Conservation (phyloP, 2,797 vertebrate species). For the Alauda arvensis region DNA sequence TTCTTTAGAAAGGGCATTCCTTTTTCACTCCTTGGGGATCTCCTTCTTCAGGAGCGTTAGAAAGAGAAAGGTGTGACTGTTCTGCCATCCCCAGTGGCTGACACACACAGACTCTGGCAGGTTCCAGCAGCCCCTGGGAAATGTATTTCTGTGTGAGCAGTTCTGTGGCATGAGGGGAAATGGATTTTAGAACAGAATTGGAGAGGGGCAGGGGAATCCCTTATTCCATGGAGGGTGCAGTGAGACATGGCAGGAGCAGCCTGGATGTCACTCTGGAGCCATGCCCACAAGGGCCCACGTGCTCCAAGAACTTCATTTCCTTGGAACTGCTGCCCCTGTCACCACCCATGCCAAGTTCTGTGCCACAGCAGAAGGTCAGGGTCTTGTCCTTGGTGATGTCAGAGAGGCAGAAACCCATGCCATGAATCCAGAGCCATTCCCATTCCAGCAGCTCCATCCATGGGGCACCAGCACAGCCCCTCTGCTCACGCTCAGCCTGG, state of each 20-base stretch:
- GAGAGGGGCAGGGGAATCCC: background rate
- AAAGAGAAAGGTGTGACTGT: background rate
- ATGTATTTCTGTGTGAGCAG: rapidly evolving
- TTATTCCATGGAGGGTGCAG: background rate
- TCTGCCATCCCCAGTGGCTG: background rate
- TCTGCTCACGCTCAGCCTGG: background rate
- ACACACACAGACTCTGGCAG: background rate
- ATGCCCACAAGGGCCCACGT: background rate
- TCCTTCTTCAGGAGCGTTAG: background rate
- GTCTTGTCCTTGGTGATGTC: background rate
- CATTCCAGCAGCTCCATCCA: rapidly evolving
- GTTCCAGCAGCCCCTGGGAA: background rate
- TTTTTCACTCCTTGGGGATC: background rate
- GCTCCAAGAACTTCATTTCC: background rate
- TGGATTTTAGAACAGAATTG: background rate
- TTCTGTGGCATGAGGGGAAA: background rate
- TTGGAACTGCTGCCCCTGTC: background rate
- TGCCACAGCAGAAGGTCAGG: background rate
- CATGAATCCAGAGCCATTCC: rapidly evolving
- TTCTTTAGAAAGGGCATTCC: background rate
- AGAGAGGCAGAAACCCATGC: background rate
- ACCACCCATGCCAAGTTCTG: background rate
- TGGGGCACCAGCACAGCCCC: background rate
- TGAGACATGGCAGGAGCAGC: background rate
- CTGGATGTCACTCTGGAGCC: background rate